phyloP scores from a whole-genome alignment of 2,113 vertebrate species.

The Gasterosteus aculeatus region DNA sequence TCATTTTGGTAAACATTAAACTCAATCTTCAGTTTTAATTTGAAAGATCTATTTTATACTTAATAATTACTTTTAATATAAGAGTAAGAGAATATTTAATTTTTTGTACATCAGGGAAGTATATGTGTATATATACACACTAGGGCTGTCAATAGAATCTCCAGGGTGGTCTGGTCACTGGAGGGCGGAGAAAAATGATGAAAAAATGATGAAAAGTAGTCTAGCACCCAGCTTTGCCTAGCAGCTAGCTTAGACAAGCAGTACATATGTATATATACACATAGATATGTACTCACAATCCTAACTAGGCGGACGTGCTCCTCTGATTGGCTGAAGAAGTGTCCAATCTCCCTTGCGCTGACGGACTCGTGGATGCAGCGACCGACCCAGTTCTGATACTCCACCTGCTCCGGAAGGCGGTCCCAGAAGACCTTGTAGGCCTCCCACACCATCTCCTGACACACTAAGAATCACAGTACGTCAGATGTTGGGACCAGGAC shows the following conservation, averaged over 20 bases:
- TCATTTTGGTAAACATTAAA: neutral
- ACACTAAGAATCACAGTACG: constrained; percentile 79
- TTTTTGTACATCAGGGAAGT: neutral
- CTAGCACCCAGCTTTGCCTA: too few relatives aligned
- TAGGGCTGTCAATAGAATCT: too few relatives aligned
- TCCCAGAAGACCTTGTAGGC: constrained; percentile 97
- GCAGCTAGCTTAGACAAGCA: too few relatives aligned
- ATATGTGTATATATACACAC: neutral
- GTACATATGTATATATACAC: too few relatives aligned
- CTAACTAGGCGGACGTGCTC: constrained; percentile 86
- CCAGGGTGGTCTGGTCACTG: too few relatives aligned
- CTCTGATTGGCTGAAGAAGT: constrained; percentile 89
- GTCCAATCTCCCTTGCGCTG: constrained; percentile 86
- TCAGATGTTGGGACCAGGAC: neutral
- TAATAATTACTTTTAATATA: neutral
- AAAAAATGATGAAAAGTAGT: too few relatives aligned
- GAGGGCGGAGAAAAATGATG: too few relatives aligned
- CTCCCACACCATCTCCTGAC: constrained; percentile 98
- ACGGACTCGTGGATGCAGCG: constrained; percentile 85
- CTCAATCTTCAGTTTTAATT: too few relatives aligned
- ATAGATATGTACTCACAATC: constrained; percentile 75
- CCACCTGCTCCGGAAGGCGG: constrained; percentile 86
- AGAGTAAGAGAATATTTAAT: neutral
- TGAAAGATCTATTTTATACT: too few relatives aligned
- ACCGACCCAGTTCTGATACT: constrained; percentile 88